A percentile compares a stretch with the other conserved stretches of the same genome.
phyloP scores from a whole-genome alignment of 2,888 invertebrate genomes.

The Eupsilia transversa region DNA sequence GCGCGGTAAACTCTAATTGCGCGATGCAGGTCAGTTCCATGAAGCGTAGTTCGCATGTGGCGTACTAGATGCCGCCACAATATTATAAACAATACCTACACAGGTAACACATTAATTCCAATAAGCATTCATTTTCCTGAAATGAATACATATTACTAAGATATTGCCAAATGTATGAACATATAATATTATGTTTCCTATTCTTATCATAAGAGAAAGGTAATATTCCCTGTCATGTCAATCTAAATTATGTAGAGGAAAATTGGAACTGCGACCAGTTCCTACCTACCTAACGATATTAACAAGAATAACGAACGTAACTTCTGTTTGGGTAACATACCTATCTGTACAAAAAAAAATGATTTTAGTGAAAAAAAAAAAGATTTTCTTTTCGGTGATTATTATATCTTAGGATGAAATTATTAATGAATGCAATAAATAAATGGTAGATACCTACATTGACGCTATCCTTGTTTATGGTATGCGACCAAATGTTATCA shows the following conservation, averaged over 20 bases:
- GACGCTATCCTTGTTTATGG: not conserved
- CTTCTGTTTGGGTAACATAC: not conserved
- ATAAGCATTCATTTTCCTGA: not conserved
- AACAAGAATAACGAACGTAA: slow-evolving; percentile 13
- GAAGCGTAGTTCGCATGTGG: no score
- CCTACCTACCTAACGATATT: slow-evolving; percentile 9
- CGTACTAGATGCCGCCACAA: no score
- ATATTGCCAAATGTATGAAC: not conserved
- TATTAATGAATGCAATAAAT: not conserved
- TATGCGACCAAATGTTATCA: not conserved
- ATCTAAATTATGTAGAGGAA: slow-evolving; percentile 37
- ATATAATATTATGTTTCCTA: slow-evolving; percentile 21
- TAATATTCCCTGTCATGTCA: slow-evolving; percentile 27
- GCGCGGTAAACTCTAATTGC: no score
- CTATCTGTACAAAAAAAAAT: not conserved
- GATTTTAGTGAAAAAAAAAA: not conserved
- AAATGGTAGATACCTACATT: not conserved
- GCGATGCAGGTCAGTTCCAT: no score
- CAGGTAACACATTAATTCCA: not conserved
- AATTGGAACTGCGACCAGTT: slow-evolving; percentile 39
- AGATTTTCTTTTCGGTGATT: not conserved
- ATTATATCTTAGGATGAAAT: no score
- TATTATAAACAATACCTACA: not conserved
- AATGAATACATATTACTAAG: slow-evolving; percentile 8
- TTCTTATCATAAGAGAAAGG: slow-evolving; percentile 19